Evolutionary conservation across 2,888 invertebrate species (phyloP).

Genomic region (Pilophorus perplexus): DNA sequence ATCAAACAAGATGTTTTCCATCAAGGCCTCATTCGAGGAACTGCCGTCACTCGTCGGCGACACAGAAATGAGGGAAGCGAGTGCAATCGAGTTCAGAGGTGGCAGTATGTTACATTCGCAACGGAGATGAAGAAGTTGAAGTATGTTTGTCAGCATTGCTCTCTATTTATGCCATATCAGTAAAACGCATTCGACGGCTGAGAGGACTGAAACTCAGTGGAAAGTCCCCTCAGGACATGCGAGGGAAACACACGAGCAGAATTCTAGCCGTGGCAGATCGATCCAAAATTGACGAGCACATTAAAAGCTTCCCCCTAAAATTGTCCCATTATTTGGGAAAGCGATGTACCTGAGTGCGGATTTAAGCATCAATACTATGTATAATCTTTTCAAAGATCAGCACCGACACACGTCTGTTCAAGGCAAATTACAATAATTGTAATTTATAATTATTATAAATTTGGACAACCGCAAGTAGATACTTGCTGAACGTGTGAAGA

Average conservation of each 20-base stretch:
- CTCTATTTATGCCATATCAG: neutral
- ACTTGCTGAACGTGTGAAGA: neutral
- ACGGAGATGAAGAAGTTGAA: constrained; percentile 3
- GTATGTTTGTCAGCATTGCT: neutral
- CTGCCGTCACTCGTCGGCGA: neutral
- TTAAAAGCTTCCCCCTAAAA: neutral
- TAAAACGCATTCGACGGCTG: neutral
- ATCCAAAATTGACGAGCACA: neutral
- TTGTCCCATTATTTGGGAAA: neutral
- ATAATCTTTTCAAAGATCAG: neutral
- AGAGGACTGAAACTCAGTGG: neutral
- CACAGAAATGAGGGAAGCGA: constrained; percentile 3
- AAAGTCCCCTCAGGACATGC: neutral
- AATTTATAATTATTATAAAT: no score
- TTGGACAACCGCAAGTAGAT: neutral
- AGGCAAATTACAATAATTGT: no score
- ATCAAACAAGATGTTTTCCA: neutral
- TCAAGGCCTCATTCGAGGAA: no score
- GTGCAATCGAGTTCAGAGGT: constrained; percentile 1
- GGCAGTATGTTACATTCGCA: constrained; percentile 3
- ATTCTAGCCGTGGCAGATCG: neutral
- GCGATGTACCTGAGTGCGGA: neutral
- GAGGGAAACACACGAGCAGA: neutral
- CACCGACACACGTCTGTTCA: neutral
- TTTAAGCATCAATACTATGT: neutral